Evolutionary conservation across 2,888 invertebrate genomes (phyloP).

Genomic region (Sarcophaga caerulescens): DNA sequence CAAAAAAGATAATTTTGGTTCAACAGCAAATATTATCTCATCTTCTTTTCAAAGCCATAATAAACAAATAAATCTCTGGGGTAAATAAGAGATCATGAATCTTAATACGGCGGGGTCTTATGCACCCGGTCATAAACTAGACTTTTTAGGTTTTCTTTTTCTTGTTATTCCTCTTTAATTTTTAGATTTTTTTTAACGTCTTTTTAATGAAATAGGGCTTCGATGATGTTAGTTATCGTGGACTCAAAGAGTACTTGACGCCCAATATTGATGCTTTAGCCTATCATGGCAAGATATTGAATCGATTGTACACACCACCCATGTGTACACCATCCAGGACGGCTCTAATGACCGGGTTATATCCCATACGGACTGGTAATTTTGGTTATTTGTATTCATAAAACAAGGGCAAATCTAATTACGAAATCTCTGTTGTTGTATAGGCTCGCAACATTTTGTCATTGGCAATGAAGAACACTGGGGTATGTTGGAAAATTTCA

Average conservation of each 20-base stretch:
- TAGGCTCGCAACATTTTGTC: slow-evolving; percentile 88
- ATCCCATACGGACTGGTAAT: slow-evolving; percentile 90
- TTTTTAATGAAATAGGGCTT: slow-evolving; percentile 84
- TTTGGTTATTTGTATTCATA: not conserved
- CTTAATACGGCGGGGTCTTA: no score
- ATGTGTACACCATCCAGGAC: slow-evolving; percentile 93
- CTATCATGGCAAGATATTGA: slow-evolving; percentile 91
- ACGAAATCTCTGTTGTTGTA: no score
- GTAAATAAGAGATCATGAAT: no score
- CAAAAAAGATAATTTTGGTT: no score
- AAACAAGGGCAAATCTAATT: no score
- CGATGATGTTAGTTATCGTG: slow-evolving; percentile 95
- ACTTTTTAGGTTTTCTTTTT: not conserved
- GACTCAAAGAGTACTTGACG: slow-evolving; percentile 92
- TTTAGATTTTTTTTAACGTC: no score
- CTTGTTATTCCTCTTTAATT: not conserved
- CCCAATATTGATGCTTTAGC: slow-evolving; percentile 95
- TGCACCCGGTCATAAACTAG: no score
- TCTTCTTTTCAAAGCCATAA: no score
- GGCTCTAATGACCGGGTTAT: slow-evolving; percentile 91
- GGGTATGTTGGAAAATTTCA: slow-evolving; percentile 86
- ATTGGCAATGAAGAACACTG: slow-evolving; percentile 86
- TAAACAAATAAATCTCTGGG: no score
- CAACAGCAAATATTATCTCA: no score
- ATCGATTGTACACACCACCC: slow-evolving; percentile 90